Evolutionary conservation across 2,797 vertebrate species (phyloP).

Genomic region (Onychomys arenicola): DNA sequence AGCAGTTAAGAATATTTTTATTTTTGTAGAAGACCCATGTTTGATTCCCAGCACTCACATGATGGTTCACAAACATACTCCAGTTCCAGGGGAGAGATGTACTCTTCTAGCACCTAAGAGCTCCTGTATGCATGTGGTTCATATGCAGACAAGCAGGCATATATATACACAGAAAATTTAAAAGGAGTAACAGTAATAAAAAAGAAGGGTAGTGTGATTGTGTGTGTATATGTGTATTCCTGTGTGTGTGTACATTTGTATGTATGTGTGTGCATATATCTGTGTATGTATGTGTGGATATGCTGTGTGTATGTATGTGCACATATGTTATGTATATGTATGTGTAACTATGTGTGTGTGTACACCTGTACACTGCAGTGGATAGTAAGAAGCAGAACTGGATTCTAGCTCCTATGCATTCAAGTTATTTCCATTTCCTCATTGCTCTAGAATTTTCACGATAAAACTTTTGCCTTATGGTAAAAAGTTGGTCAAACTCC

Average conservation of each 20-base stretch:
- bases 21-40: background rate
- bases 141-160: background rate
- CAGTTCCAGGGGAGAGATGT: background rate
- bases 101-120: background rate
- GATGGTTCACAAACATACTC: background rate
- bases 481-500: background rate
- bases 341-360: background rate
- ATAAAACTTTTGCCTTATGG: background rate
- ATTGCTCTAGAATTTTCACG: conserved; percentile 1
- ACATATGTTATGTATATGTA: background rate
- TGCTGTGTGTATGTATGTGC: background rate
- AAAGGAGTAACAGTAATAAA: background rate
- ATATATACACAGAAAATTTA: background rate
- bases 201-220: background rate
- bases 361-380: background rate
- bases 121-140: background rate
- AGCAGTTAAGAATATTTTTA: background rate
- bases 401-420: background rate
- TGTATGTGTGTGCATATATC: background rate
- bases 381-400: background rate
- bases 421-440: background rate
- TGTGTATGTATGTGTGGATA: background rate
- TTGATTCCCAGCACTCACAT: background rate
- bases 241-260: too few relatives aligned
- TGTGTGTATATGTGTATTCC: background rate